These are phyloP conservation scores for Heteromormyrus szaboi DNA, from an alignment of 2,797 vertebrate genomes.

Conservation along the genomic window DNA sequence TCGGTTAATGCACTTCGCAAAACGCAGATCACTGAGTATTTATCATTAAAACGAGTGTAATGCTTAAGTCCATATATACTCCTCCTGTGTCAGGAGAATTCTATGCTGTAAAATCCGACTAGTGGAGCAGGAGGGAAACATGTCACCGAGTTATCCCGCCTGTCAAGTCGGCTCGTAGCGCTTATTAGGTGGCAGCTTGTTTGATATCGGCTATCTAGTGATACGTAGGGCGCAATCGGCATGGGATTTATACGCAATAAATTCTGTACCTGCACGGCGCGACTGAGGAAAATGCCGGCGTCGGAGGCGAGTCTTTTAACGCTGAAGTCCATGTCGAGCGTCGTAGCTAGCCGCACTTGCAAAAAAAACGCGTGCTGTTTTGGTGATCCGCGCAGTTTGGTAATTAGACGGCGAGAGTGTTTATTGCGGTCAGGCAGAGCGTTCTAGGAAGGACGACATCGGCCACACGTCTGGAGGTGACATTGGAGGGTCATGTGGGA, in stretches of 20 bases:
- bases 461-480: not conserved
- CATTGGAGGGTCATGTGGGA: constrained; percentile 2
- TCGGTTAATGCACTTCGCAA: not conserved
- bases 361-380: not conserved
- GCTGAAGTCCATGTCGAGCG: constrained; percentile 75
- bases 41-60: not conserved
- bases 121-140: not conserved
- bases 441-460: not conserved
- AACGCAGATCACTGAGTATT: not conserved
- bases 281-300: constrained; percentile 83
- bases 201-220: not conserved
- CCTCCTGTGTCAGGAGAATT: not conserved
- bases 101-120: not conserved
- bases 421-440: not conserved
- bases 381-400: not conserved
- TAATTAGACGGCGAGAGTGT: not conserved
- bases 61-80: not conserved
- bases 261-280: constrained; percentile 76
- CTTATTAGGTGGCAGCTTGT: not conserved
- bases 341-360: too few species aligned
- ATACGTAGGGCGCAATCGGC: not conserved
- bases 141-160: not conserved
- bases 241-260: not conserved
- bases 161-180: not conserved
- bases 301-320: constrained; percentile 79